Evolutionary conservation across 2,113 vertebrate genomes (phyloP), one percentile per base, ranked within the genome.

Genomic region (Illadopsis cleaveri): DNA sequence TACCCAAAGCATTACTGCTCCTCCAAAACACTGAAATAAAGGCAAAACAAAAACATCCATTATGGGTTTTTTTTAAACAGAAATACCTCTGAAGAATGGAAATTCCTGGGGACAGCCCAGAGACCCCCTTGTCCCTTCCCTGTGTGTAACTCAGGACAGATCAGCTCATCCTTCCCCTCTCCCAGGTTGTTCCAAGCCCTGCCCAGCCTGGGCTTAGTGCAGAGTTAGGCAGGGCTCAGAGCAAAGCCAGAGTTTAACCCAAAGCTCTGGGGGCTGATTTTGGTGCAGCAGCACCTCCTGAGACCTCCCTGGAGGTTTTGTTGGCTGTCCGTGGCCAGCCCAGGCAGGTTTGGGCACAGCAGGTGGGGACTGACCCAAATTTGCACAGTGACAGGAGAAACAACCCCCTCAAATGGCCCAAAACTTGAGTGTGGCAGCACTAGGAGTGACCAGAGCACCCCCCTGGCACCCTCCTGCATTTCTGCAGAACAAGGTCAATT

Each of bases 21-120:
- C 93, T 95, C 65, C 64, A 38, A 68, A 90, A 82, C 51, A 42
- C 44, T 45, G 87, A 90, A 86, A 80, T 69, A 47, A 92, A 94
- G 87, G 54, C 27, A 66, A 58, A 90, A 12, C 56, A 90, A 60
- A 73, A 88, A 54, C 48, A 31, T 57, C 77, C 72, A 30, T 78
- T 72, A 33, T 0, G 2, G 42, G 42, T 20, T 23, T 47, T 47
- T 45, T 48, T 48, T 48, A 7, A 44, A 25, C 50, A 47, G 75
- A 71, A 89, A 28, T 6, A 0, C 4, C 75, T 45, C 45, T 19
- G 40, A 82, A 42, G 45, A 44, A 24, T 24, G 47, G 50, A 64
- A 54, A n/a, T 38, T 69, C 75, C 50, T 47, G 45, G 60, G 30
- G 54, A 28, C 1, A 85, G 64, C 60, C 38, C 5, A 0, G 45